Conservation (phyloP, 2,797 vertebrate species). For the Pelochelys cantorii region DNA sequence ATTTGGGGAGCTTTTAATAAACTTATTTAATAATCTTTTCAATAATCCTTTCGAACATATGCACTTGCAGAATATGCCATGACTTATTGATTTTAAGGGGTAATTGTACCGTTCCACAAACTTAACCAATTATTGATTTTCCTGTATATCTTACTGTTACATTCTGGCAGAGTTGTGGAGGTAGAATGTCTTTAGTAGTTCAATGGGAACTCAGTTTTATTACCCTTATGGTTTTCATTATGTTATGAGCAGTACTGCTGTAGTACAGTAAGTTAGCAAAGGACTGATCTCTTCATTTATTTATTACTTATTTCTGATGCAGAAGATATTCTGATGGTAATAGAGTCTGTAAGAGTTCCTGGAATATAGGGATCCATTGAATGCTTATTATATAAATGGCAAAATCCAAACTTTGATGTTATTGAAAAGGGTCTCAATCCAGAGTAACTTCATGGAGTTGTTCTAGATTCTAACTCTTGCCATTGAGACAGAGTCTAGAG, state of each 20-base stretch:
- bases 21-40: neutral
- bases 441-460: neutral
- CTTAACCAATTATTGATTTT: slow-evolving; percentile 1
- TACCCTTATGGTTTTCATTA: neutral
- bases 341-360: neutral
- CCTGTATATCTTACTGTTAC: neutral
- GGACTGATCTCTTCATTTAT: neutral
- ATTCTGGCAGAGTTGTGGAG: neutral
- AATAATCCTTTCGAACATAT: neutral
- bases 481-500: neutral
- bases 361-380: neutral
- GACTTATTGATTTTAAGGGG: neutral
- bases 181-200: neutral
- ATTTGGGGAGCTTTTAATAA: neutral
- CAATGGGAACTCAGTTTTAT: neutral
- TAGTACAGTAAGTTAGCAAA: neutral
- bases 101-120: neutral
- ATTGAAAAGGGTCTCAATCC: neutral
- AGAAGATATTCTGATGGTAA: neutral
- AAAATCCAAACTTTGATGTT: neutral
- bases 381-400: neutral
- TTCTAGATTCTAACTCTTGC: neutral
- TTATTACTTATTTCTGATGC: neutral
- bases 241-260: neutral
- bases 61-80: neutral